Percentiles rank a stretch among this genome's conserved stretches.
Conservation (phyloP, 2,797 vertebrate genomes). For the Halcyon chelicuti region DNA sequence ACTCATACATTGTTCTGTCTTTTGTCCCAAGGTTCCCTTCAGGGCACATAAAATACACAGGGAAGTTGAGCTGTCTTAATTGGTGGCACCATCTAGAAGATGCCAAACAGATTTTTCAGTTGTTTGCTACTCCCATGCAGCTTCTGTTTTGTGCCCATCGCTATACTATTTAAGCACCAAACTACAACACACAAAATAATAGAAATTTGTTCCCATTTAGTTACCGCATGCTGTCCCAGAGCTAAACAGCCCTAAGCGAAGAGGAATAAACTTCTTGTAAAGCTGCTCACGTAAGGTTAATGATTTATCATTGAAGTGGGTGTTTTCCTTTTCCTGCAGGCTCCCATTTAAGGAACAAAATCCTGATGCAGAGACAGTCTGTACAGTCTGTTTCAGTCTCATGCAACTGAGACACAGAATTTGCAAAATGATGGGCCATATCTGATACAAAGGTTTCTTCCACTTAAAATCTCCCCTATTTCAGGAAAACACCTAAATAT, state of each 20-base stretch:
- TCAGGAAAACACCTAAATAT: background rate
- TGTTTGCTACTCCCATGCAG: background rate
- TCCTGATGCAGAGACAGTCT: background rate
- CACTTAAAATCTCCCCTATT: background rate
- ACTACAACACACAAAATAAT: background rate
- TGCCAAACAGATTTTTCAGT: background rate
- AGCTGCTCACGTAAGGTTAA: background rate
- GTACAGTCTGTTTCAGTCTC: background rate
- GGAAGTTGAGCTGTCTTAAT: background rate
- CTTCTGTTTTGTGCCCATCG: background rate
- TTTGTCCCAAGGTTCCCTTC: background rate
- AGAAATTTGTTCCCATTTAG: background rate
- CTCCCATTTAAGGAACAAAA: background rate
- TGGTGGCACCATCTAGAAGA: background rate
- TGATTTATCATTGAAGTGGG: background rate
- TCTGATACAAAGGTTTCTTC: background rate
- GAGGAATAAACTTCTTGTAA: background rate
- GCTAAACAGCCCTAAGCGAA: background rate
- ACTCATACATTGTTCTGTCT: background rate
- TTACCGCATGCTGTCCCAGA: background rate
- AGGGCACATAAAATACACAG: background rate
- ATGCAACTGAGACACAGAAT: background rate
- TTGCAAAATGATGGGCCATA: background rate
- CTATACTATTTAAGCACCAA: background rate
- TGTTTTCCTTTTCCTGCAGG: background rate